Conservation (phyloP, 2,797 vertebrate genomes). For the Cygnus olor region DNA sequence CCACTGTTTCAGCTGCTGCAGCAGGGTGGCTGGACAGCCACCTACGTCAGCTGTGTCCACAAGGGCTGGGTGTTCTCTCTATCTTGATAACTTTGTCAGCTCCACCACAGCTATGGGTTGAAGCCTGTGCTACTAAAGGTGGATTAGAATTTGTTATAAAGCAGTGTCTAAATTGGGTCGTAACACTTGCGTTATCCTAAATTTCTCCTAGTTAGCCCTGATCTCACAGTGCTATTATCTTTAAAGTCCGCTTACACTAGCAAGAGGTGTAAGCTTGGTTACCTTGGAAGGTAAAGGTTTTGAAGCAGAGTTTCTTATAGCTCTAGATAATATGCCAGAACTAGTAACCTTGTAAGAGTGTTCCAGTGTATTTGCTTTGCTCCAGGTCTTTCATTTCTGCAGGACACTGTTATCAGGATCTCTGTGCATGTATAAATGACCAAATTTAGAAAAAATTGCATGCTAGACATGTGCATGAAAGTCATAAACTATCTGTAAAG, state of each 20-base stretch:
- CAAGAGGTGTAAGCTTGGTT: background rate
- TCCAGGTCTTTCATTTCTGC: background rate
- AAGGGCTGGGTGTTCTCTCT: background rate
- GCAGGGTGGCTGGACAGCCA: background rate
- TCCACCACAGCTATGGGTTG: background rate
- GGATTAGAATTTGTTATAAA: background rate
- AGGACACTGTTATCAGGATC: background rate
- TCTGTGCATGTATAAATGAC: background rate
- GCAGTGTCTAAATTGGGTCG: background rate
- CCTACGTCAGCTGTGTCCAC: background rate
- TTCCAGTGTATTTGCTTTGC: background rate
- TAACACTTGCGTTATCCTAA: rapidly evolving
- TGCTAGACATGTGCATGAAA: background rate
- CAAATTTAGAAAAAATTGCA: background rate
- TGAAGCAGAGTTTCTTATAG: background rate
- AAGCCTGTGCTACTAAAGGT: background rate
- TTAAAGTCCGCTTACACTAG: rapidly evolving
- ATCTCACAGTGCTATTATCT: rapidly evolving
- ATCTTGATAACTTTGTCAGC: background rate
- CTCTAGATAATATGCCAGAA: background rate
- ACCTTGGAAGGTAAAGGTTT: background rate
- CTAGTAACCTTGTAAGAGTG: background rate
- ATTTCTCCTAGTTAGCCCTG: background rate
- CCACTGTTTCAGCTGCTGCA: background rate
- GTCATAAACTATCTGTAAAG: background rate